Evolutionary conservation across 2,888 invertebrate genomes (phyloP).

Genomic region (Clistopyga incitator): DNA sequence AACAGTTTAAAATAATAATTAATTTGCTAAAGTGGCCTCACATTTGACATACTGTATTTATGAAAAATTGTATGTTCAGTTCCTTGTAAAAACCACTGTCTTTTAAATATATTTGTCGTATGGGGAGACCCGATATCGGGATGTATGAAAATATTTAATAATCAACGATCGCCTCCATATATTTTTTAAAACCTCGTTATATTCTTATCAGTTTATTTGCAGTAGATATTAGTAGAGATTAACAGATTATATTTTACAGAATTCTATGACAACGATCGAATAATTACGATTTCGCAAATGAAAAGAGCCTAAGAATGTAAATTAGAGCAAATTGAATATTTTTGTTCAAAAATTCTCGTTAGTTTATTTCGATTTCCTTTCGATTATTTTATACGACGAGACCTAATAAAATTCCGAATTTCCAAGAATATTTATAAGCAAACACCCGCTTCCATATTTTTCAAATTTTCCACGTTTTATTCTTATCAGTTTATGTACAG

Average conservation of each 20-base stretch:
- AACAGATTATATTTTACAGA: conserved; percentile 6
- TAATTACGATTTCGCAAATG: neutral
- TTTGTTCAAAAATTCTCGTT: no score
- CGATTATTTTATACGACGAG: no score
- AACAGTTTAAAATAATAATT: conserved; percentile 16
- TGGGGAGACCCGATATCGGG: neutral
- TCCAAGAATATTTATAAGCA: no score
- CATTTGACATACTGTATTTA: conserved; percentile 38
- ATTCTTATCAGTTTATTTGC: conserved; percentile 54
- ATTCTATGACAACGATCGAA: conserved; percentile 12
- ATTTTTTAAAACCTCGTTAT: conserved; percentile 29
- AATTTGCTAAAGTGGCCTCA: conserved; percentile 52
- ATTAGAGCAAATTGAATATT: neutral
- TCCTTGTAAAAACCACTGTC: conserved; percentile 56
- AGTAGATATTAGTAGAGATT: conserved; percentile 30
- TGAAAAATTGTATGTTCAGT: conserved; percentile 52
- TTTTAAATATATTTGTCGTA: conserved; percentile 51
- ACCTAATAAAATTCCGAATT: no score
- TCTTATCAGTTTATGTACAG: no score
- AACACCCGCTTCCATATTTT: no score
- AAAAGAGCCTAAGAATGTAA: neutral
- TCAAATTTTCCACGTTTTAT: no score
- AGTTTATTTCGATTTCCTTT: no score
- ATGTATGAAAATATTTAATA: conserved; percentile 12
- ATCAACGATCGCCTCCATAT: neutral